A percentile compares a stretch with the other conserved stretches of the same genome.
Conservation (phyloP, 2,113 vertebrate species). For the Scomber scombrus region DNA sequence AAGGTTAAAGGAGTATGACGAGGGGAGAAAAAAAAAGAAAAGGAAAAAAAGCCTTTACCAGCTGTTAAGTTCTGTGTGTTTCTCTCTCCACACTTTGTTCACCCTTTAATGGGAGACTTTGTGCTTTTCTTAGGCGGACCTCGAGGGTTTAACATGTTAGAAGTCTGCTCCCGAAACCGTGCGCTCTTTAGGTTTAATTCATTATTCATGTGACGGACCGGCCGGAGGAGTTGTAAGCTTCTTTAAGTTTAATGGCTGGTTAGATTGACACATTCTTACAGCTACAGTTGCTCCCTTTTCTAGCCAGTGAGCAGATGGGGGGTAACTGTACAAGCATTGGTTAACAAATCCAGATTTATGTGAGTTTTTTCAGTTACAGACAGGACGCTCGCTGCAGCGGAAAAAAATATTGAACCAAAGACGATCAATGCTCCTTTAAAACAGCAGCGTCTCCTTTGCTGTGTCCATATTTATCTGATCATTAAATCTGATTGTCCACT, state of each 20-base stretch:
- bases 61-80: conserved; percentile 9
- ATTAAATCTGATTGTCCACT: neutral
- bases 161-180: conserved; percentile 27
- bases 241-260: conserved; percentile 54
- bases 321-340: neutral
- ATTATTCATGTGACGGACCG: conserved; percentile 14
- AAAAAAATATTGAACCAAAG: conserved; percentile 70
- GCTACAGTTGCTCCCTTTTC: conserved; percentile 2
- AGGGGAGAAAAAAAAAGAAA: too few species aligned
- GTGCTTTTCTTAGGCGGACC: conserved; percentile 23
- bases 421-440: conserved; percentile 51
- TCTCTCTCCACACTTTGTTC: conserved; percentile 24
- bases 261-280: conserved; percentile 38
- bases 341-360: neutral
- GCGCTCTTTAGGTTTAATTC: conserved; percentile 41
- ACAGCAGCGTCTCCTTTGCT: conserved; percentile 8
- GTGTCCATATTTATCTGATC: conserved; percentile 6
- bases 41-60: neutral
- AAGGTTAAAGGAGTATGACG: conserved; percentile 9
- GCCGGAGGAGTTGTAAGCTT: conserved; percentile 43
- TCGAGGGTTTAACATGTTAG: neutral
- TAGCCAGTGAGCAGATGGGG: neutral
- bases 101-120: conserved; percentile 16
- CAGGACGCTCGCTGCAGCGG: neutral
- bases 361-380: neutral